Conservation (phyloP, 1,140 invertebrate species). For the Drosophila equinoxialis region DNA sequence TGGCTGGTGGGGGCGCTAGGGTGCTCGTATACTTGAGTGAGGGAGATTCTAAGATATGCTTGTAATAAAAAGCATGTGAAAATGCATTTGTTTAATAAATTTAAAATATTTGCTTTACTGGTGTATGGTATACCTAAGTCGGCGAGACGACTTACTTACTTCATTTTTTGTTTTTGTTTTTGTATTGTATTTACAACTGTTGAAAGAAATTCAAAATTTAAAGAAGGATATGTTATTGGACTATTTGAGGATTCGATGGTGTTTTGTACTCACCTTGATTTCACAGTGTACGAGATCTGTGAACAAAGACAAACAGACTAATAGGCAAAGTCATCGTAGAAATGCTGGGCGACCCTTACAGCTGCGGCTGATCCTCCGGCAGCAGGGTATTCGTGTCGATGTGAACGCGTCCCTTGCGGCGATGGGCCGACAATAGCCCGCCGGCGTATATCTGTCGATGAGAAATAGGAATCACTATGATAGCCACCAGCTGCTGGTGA, state of each 20-base stretch:
- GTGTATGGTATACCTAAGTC: too few species aligned
- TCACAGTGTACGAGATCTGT: slow-evolving; percentile 41
- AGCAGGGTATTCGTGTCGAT: slow-evolving; percentile 74
- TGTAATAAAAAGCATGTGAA: too few species aligned
- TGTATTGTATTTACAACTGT: slow-evolving; percentile 69
- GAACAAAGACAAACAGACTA: slow-evolving; percentile 37
- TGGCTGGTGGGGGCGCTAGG: too few species aligned
- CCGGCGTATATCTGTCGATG: slow-evolving; percentile 82
- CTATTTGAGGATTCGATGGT: not conserved
- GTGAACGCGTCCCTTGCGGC: slow-evolving; percentile 71
- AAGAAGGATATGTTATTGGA: not conserved
- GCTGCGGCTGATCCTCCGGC: slow-evolving; percentile 56
- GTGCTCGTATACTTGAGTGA: too few species aligned
- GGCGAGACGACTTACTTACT: too few species aligned
- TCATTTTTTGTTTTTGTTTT: slow-evolving; percentile 50
- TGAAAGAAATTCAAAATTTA: slow-evolving; percentile 49
- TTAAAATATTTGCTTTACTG: too few species aligned
- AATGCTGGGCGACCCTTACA: slow-evolving; percentile 63
- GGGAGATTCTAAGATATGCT: too few species aligned
- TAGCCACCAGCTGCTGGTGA: slow-evolving; percentile 53
- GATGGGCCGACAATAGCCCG: slow-evolving; percentile 62
- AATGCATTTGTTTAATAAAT: too few species aligned
- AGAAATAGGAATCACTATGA: slow-evolving; percentile 83
- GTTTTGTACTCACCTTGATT: slow-evolving; percentile 39
- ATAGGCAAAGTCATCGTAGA: slow-evolving; percentile 78